A percentile compares a stretch with the other conserved stretches of the same genome.
These are phyloP conservation scores for Odontomachus brunneus DNA, from an alignment of 1,140 invertebrate genomes.

Conservation along the genomic window DNA sequence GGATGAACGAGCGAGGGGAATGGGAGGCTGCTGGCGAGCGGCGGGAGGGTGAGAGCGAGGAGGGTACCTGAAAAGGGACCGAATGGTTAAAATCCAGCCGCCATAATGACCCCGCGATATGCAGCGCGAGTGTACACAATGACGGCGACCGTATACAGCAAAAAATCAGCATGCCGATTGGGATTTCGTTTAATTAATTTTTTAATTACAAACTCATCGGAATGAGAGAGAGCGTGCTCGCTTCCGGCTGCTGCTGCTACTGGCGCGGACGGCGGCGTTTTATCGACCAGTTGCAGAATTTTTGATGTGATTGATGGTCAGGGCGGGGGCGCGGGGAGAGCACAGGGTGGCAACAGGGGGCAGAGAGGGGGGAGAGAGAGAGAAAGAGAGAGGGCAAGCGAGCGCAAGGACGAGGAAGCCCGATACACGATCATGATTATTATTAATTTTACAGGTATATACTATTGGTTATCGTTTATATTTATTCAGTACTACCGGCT, in stretches of 20 bases:
- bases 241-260: constrained; percentile 5
- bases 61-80: constrained; percentile 30
- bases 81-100: constrained; percentile 72
- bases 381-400: not conserved
- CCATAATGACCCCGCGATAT: constrained; percentile 71
- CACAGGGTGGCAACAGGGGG: too few relatives aligned
- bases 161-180: constrained; percentile 76
- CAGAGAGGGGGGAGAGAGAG: not conserved
- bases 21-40: not conserved
- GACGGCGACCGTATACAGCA: constrained; percentile 71
- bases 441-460: constrained; percentile 72
- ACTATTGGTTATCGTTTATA: constrained; percentile 74
- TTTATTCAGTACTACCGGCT: constrained; percentile 70
- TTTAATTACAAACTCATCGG: constrained; percentile 77
- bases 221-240: constrained; percentile 55
- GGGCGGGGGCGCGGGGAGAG: constrained; percentile 41
- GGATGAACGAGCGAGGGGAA: constrained; percentile 37
- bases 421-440: constrained; percentile 67
- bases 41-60: not conserved
- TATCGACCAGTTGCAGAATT: constrained; percentile 69
- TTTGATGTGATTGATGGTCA: constrained; percentile 71
- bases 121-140: constrained; percentile 69
- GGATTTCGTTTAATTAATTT: constrained; percentile 80
- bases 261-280: constrained; percentile 47
- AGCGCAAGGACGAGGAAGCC: constrained; percentile 63